Percentiles rank a stretch among this genome's conserved stretches.
phyloP scores from a whole-genome alignment of 2,113 vertebrate genomes.

The Prietella phreatophila region DNA sequence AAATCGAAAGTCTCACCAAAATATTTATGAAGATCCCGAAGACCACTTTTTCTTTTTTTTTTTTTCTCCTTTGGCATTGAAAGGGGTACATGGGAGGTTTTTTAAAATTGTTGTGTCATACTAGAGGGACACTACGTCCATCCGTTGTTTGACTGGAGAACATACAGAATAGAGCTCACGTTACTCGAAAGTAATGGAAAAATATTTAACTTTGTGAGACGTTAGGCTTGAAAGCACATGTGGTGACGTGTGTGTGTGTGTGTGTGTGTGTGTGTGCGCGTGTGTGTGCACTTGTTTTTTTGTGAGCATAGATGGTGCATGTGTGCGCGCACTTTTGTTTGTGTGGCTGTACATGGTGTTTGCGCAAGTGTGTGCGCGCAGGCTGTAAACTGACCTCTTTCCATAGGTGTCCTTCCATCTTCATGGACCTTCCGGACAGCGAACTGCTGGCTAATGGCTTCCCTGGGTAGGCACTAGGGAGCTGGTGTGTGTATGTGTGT shows the following conservation, averaged over 20 bases:
- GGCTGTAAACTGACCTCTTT: conserved; percentile 75
- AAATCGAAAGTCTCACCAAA: not conserved
- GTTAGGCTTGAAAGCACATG: not conserved
- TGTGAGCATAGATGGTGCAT: conserved; percentile 1
- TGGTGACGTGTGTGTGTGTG: conserved; percentile 38
- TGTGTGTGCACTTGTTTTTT: conserved; percentile 44
- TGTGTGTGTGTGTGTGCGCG: too few relatives aligned
- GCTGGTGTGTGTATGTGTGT: conserved; percentile 45
- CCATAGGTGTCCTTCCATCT: conserved; percentile 79
- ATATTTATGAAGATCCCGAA: not conserved
- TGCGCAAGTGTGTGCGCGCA: conserved; percentile 46
- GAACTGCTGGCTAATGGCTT: conserved; percentile 79
- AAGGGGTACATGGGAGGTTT: not conserved
- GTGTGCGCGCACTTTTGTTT: conserved; percentile 41
- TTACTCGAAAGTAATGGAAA: not conserved
- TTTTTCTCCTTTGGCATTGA: not conserved
- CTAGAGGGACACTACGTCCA: not conserved
- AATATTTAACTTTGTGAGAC: not conserved
- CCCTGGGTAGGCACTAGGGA: conserved; percentile 72
- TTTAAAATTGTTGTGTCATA: not conserved
- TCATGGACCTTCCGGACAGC: conserved; percentile 81
- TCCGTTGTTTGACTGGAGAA: not conserved
- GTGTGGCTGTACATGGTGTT: conserved; percentile 10
- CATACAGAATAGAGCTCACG: not conserved
- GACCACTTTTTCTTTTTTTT: not conserved